Evolutionary conservation across 2,113 vertebrate genomes (phyloP), one percentile per base, ranked within the genome.

Genomic region (Laterallus jamaicensis): DNA sequence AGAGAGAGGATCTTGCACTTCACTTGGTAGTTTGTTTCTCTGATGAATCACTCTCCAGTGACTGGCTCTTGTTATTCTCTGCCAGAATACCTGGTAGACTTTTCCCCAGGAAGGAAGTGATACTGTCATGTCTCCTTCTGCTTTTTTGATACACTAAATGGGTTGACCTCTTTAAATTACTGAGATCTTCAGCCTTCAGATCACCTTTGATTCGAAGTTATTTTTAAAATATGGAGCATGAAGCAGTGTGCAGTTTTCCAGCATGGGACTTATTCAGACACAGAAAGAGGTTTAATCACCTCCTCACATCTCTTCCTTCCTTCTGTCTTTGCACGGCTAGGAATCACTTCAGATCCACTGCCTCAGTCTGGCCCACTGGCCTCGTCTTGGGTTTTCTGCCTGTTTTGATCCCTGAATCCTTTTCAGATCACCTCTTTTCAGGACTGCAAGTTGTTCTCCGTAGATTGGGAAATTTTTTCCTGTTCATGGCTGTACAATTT

Each of bases 161-260:
- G 91, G 74, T 91, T 94, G 95, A 92, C 77, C 93, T 95, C 91
- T 82, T 94, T 93, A 91, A 91, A 86, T 92, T 81, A 62, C 91
- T 77, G 93, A 90, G 90, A 84, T 91, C 67, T 88, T 62, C 66
- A 92, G 93, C 66, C 88, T 94, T 90, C 5, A 4, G 66, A 84
- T 89, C 69, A 79, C 91, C 59, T 96, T 93, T 88, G 66, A 95
- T 88, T 90, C 92, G 84, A 86, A 92, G 86, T 79, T 95, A 88
- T 90, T 93, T 96, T 96, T 82, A 88, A 95, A 92, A 94, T 66
- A 60, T 35, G 80, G 88, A 73, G 58, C 91, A 50, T 64, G 89
- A 84, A 91, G 67, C 63, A 47, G 44, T 19, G 55, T 29, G 54
- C 64, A n/a, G 55, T 76, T 79, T 96, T 93, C 66, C 73, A 86